A percentile compares a stretch with the other conserved stretches of the same genome.
These are phyloP conservation scores for Papilio dardanus DNA, from an alignment of 1,140 invertebrate species.

Conservation along the genomic window DNA sequence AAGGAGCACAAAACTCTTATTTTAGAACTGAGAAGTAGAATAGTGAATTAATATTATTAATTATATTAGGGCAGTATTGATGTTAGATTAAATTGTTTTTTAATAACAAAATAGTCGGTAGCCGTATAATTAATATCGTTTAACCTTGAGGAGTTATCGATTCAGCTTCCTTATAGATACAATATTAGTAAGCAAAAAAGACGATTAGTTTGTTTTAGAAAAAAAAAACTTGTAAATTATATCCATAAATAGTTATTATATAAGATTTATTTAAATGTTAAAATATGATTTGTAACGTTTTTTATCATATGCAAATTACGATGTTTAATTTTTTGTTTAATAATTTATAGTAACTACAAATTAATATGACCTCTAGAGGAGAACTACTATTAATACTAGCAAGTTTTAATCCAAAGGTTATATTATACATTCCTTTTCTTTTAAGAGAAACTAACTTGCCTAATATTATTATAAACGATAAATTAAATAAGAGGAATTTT, in stretches of 20 bases:
- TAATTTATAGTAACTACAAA: not conserved
- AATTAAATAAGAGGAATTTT: no score
- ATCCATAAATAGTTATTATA: not conserved
- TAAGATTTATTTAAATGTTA: not conserved
- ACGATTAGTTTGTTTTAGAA: not conserved
- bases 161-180: not conserved
- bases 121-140: not conserved
- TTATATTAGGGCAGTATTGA: not conserved
- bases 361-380: not conserved
- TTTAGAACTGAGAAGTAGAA: no score
- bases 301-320: not conserved
- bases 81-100: no score
- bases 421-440: no score
- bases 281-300: not conserved
- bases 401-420: no score
- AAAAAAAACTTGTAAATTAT: not conserved
- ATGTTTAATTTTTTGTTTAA: not conserved
- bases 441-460: no score
- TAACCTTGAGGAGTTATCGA: not conserved
- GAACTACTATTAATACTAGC: no score
- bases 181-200: not conserved
- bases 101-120: not conserved
- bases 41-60: no score
- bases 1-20: no score
- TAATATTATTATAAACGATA: no score